Conservation (phyloP, 2,888 invertebrate species). For the Exocentrus adspersus region DNA sequence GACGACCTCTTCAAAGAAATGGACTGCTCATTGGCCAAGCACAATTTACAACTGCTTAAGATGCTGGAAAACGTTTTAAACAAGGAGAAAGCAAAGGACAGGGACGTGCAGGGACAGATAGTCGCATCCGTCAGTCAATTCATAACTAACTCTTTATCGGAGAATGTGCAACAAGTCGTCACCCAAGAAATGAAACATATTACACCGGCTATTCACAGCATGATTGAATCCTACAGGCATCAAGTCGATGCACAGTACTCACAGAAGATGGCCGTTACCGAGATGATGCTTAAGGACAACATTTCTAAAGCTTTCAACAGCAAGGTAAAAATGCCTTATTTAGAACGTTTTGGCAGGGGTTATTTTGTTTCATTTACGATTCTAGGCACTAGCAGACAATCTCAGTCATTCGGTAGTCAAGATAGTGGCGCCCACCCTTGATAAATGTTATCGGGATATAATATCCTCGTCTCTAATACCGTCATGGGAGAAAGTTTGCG, state of each 20-base stretch:
- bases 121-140: constrained; percentile 68
- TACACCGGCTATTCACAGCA: constrained; percentile 70
- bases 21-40: constrained; percentile 58
- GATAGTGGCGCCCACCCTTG: constrained; percentile 78
- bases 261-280: constrained; percentile 77
- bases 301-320: constrained; percentile 82
- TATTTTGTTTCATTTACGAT: constrained; percentile 40
- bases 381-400: constrained; percentile 78
- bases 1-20: constrained; percentile 57
- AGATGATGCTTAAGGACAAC: constrained; percentile 80
- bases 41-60: constrained; percentile 60
- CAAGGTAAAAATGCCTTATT: constrained; percentile 68
- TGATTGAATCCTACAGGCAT: constrained; percentile 78
- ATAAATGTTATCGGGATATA: constrained; percentile 80
- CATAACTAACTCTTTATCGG: constrained; percentile 55
- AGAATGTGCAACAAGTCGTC: constrained; percentile 68
- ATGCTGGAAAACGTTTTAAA: constrained; percentile 58
- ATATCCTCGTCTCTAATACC: constrained; percentile 83
- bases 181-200: constrained; percentile 68
- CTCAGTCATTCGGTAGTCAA: constrained; percentile 75
- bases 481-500: constrained; percentile 86
- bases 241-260: constrained; percentile 80
- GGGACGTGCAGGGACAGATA: constrained; percentile 66
- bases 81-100: constrained; percentile 64
- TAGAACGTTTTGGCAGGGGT: no score